Conservation (phyloP, 2,797 vertebrate genomes). For the Silurus aristotelis region DNA sequence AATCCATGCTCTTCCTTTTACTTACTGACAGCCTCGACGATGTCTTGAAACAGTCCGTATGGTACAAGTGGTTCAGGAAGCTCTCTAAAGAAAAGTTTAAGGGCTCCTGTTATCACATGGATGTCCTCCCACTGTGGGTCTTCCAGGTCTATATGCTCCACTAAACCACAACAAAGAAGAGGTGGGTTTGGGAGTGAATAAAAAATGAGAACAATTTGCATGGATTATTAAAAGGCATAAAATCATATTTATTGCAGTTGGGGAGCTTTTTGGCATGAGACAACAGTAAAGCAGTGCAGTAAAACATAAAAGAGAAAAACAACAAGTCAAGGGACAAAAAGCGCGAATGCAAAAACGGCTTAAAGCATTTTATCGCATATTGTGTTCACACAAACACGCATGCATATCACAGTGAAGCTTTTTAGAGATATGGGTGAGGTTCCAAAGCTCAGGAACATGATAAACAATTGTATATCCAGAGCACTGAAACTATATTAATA, state of each 20-base stretch:
- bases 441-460: background rate
- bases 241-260: background rate
- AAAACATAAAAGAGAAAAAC: constrained; percentile 1
- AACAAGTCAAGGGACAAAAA: constrained; percentile 6
- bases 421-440: background rate
- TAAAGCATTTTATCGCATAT: background rate
- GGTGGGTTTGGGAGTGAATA: constrained; percentile 28
- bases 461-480: background rate
- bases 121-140: constrained; percentile 88
- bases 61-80: constrained; percentile 88
- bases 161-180: constrained; percentile 61
- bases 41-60: constrained; percentile 76
- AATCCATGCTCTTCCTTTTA: constrained; percentile 45
- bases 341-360: constrained; percentile 13
- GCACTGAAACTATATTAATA: background rate
- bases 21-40: constrained; percentile 84
- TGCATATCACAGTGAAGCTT: background rate
- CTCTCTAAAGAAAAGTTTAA: constrained; percentile 93
- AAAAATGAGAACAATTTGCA: background rate
- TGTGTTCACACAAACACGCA: background rate
- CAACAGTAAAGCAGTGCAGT: constrained; percentile 38
- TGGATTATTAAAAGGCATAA: background rate
- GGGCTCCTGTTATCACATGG: constrained; percentile 88
- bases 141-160: constrained; percentile 85
- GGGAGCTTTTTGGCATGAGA: constrained; percentile 41